Conservation (phyloP, 1,140 invertebrate species). For the Ceratina calcarata region DNA sequence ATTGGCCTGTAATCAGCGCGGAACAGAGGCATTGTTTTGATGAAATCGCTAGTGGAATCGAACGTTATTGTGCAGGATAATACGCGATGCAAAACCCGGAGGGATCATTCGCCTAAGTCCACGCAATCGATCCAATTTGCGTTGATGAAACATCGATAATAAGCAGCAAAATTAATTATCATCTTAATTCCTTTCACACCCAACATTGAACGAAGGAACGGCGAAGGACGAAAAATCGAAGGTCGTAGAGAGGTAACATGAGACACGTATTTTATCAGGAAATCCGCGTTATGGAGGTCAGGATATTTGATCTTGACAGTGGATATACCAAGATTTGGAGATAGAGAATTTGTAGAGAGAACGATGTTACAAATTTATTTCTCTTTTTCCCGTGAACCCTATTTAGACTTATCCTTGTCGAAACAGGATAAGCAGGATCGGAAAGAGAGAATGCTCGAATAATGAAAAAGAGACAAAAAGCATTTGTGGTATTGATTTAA, state of each 20-base stretch:
- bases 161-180: too few relatives aligned
- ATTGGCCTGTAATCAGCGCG: conserved; percentile 11
- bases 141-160: not conserved
- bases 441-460: too few relatives aligned
- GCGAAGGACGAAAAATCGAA: not conserved
- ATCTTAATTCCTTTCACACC: too few relatives aligned
- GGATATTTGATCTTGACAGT: not conserved
- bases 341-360: not conserved
- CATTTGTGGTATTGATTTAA: too few relatives aligned
- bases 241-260: not conserved
- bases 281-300: not conserved
- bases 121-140: not conserved
- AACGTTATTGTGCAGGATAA: not conserved
- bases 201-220: not conserved
- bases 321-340: not conserved
- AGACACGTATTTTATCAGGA: conserved; percentile 3
- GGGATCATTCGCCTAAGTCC: not conserved
- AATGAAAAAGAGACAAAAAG: too few relatives aligned
- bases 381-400: too few relatives aligned
- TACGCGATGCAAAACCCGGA: not conserved
- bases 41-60: conserved; percentile 3
- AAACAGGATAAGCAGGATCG: too few relatives aligned
- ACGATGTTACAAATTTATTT: too few relatives aligned
- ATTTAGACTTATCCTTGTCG: too few relatives aligned
- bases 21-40: conserved; percentile 8